These are phyloP conservation scores for Porites australiensis DNA, from an alignment of 64 coral and sea anemone genomes.

Conservation along the genomic window DNA sequence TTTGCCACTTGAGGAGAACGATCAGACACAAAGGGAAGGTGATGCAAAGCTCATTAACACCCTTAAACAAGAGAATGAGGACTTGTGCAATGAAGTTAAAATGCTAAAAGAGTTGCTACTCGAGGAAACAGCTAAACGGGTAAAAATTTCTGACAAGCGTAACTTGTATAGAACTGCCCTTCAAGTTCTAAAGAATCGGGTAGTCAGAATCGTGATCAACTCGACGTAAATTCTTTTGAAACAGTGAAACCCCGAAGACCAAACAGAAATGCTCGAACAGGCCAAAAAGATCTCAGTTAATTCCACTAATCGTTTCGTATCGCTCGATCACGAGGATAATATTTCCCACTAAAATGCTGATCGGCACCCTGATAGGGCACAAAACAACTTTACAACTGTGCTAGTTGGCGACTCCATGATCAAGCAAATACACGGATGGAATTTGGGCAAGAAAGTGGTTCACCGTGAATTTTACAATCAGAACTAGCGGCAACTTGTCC, in stretches of 20 bases:
- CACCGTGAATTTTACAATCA: slow-evolving; percentile 20
- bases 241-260: too few species aligned
- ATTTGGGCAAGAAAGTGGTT: slow-evolving; percentile 8
- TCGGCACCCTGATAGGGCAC: not conserved
- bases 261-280: too few species aligned
- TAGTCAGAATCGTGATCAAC: too few species aligned
- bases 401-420: slow-evolving; percentile 28
- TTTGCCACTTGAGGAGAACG: not conserved
- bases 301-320: too few species aligned
- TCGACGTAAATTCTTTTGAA: too few species aligned
- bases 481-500: slow-evolving; percentile 36
- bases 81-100: not conserved
- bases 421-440: slow-evolving; percentile 21
- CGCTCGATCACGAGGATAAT: too few species aligned
- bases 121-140: not conserved
- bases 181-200: too few species aligned
- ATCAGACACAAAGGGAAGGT: not conserved
- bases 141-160: too few species aligned
- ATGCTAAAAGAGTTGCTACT: not conserved
- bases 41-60: not conserved
- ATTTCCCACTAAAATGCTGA: too few species aligned
- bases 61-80: not conserved
- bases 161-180: too few species aligned
- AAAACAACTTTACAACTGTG: not conserved
- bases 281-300: too few species aligned